Evolutionary conservation across 1,140 invertebrate genomes (phyloP).

Genomic region (Ips typographus): DNA sequence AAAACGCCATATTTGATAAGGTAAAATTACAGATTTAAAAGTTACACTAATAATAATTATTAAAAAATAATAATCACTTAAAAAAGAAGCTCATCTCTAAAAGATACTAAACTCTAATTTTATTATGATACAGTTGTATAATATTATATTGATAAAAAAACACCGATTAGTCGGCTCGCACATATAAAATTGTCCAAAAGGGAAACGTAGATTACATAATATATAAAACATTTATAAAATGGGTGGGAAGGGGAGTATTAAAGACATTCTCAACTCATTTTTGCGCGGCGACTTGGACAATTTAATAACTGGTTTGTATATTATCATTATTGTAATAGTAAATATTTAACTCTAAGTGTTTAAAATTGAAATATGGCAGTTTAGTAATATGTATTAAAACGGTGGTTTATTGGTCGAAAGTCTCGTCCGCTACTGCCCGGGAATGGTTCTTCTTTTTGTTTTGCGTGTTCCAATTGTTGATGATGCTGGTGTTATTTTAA

Average conservation of each 20-base stretch:
- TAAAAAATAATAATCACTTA: slow-evolving; percentile 18
- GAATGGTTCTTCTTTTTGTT: slow-evolving; percentile 17
- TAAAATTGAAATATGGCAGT: slow-evolving; percentile 36
- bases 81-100: slow-evolving; percentile 23
- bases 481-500: slow-evolving; percentile 10
- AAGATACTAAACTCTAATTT: slow-evolving; percentile 32
- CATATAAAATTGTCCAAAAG: slow-evolving; percentile 33
- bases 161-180: slow-evolving; percentile 19
- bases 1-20: slow-evolving; percentile 18
- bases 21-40: slow-evolving; percentile 31
- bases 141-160: slow-evolving; percentile 19
- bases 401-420: slow-evolving; percentile 28
- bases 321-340: slow-evolving; percentile 10
- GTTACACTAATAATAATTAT: slow-evolving; percentile 15
- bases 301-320: slow-evolving; percentile 21
- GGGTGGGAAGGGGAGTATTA: slow-evolving; percentile 21
- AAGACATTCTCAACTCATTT: slow-evolving; percentile 17
- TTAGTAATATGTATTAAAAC: slow-evolving; percentile 15
- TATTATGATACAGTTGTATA: slow-evolving; percentile 36
- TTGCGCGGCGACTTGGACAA: slow-evolving; percentile 25
- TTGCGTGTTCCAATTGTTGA: slow-evolving; percentile 3
- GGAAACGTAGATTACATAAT: slow-evolving; percentile 30
- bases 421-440: slow-evolving; percentile 17
- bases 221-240: slow-evolving; percentile 37
- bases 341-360: slow-evolving; percentile 20